A percentile compares a stretch with the other conserved stretches of the same genome.
These are phyloP conservation scores for Callipepla californica DNA, from an alignment of 2,113 vertebrate species.

Conservation along the genomic window DNA sequence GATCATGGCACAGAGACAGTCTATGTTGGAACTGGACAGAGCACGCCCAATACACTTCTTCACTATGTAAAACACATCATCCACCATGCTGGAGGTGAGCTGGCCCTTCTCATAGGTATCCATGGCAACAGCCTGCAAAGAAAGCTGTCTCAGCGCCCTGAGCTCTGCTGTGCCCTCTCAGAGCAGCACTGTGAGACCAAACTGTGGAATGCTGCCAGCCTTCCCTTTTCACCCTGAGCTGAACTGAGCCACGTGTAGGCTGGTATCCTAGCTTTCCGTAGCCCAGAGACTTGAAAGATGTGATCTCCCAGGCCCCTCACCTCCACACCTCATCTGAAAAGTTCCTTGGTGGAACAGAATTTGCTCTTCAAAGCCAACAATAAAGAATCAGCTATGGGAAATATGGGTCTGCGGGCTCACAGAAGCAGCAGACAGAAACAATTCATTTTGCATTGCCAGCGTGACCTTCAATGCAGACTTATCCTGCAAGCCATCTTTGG, in stretches of 20 bases:
- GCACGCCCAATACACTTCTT: slow-evolving; percentile 98
- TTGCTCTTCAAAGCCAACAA: not conserved
- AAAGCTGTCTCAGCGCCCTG: not conserved
- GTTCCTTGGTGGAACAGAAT: not conserved
- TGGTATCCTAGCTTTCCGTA: not conserved
- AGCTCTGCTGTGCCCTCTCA: not conserved
- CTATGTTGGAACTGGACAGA: slow-evolving; percentile 94
- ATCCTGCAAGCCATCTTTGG: not conserved
- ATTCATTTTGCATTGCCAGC: not conserved
- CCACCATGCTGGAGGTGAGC: slow-evolving; percentile 98
- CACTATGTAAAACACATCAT: slow-evolving; percentile 98
- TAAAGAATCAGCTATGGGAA: not conserved
- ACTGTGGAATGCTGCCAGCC: not conserved
- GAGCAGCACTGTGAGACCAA: not conserved
- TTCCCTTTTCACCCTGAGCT: not conserved
- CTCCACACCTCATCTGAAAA: not conserved
- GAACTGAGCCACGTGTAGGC: not conserved
- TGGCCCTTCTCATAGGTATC: slow-evolving; percentile 94
- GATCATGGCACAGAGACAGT: slow-evolving; percentile 99
- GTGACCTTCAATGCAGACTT: not conserved
- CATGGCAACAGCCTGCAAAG: slow-evolving; percentile 91
- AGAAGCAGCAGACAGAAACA: not conserved
- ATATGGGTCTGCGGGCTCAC: not conserved
- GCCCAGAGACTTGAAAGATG: not conserved
- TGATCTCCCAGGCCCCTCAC: not conserved